Base-by-base conservation (phyloP, 2,888 invertebrate species). In the Sialis lutaria region DNA sequence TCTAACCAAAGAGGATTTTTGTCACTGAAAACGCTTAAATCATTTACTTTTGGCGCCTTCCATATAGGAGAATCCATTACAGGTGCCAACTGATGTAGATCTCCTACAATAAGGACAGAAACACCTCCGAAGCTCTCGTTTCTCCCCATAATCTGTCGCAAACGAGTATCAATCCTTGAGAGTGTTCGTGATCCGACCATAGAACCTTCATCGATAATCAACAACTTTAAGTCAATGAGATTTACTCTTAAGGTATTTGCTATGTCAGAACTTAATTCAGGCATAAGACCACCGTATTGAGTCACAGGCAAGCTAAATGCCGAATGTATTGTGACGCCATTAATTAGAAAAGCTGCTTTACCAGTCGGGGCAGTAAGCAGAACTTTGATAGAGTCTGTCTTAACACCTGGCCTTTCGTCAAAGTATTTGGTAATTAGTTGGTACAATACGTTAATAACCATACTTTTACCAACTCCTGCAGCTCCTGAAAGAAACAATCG, bases 161-260 rank as follows among this genome's bases (percentile, higher is more conserved):
- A 51, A 43, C 57, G 52, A 32, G 53, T 51, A 52, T 59, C 55
- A 12, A 61, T 52, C 35, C 53, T 49, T 6, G 51, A 49, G 1
- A 60, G 53, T 4, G 53, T 50, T 32, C 46, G 52, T 13, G 51
- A 45, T 2, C 57, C 56, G 6, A 60, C 54, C 58, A 61, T 57
- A 12, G 59, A 60, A 42, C 60, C 54, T 54, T 61, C 59, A 52
- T 62, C 60, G 41, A 62, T 58, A 10, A 63, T 56, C 44, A 57
- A 47, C 33, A 55, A 47, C 51, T 56, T 51, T 12, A 55, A 39
- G 45, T 54, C 33, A 33, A 45, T 47, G 33, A 55, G 48, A 35
- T 54, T 51, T 44, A 47, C 48, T 45, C 54, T 44, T 13, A 55
- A 52, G 13, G 47, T 51, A 50, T 53, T 54, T 31, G 45, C 40